Evolutionary conservation across 2,113 vertebrate species (phyloP).

Genomic region (Sorex araneus): DNA sequence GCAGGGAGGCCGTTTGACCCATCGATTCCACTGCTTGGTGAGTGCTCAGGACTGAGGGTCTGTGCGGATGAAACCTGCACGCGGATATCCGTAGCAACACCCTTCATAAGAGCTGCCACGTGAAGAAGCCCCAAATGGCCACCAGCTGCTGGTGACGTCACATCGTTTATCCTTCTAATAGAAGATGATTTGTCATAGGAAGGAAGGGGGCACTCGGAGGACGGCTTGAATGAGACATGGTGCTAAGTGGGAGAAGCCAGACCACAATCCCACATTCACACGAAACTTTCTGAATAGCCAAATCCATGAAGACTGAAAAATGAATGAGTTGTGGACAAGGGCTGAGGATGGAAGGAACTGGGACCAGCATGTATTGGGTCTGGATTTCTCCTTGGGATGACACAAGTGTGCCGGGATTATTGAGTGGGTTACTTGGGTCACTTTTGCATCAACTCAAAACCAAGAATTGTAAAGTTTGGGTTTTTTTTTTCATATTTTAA

Average conservation of each 20-base stretch:
- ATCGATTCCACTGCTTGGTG: not conserved
- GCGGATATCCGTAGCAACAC: not conserved
- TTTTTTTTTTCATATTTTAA: no score
- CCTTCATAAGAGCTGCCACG: not conserved
- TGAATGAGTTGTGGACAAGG: not conserved
- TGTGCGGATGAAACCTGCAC: not conserved
- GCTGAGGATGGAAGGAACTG: no score
- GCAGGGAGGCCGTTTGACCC: not conserved
- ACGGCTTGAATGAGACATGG: not conserved
- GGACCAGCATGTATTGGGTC: no score
- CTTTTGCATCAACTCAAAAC: not conserved
- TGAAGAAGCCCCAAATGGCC: not conserved
- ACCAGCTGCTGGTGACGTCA: not conserved
- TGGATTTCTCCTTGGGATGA: not conserved
- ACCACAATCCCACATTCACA: not conserved
- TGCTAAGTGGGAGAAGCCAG: not conserved
- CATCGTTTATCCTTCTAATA: no score
- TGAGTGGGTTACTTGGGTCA: not conserved
- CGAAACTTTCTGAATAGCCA: conserved; percentile 14
- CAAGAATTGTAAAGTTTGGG: not conserved
- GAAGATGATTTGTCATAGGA: not conserved
- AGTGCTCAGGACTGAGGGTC: not conserved
- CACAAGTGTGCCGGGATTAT: conserved; percentile 29
- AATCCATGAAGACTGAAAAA: not conserved
- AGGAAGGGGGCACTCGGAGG: not conserved